Percentiles rank a stretch among this genome's conserved stretches.
Evolutionary conservation across 2,113 vertebrate genomes (phyloP).

Genomic region (Clarias batrachus): DNA sequence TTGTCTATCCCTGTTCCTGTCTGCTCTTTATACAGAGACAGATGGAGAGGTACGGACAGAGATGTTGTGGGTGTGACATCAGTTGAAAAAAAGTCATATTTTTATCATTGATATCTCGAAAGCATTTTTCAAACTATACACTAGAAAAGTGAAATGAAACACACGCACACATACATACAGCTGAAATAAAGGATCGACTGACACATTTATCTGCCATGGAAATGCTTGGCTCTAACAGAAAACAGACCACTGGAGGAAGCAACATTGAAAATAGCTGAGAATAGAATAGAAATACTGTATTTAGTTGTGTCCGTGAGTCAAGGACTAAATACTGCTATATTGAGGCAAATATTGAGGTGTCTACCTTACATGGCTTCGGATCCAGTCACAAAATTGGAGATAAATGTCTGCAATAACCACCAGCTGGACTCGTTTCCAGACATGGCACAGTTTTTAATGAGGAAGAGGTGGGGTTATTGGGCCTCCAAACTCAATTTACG

Average conservation of each 20-base stretch:
- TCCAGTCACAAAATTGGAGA: not conserved
- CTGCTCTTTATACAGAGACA: not conserved
- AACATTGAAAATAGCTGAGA: not conserved
- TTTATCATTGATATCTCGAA: not conserved
- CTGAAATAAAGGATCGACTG: not conserved
- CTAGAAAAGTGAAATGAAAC: not conserved
- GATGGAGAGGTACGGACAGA: not conserved
- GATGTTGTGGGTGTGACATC: not conserved
- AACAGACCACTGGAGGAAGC: not conserved
- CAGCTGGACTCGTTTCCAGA: slow-evolving; percentile 28
- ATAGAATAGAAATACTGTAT: slow-evolving; percentile 1
- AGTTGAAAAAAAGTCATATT: not conserved
- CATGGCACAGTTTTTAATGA: not conserved
- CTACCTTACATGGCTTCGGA: not conserved
- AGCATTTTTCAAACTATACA: slow-evolving; percentile 4
- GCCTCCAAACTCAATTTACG: not conserved
- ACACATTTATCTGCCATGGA: not conserved
- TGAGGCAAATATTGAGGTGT: not conserved
- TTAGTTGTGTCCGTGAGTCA: not conserved
- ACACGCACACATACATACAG: not conserved
- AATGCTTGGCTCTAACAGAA: slow-evolving; percentile 10
- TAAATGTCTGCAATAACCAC: slow-evolving; percentile 29
- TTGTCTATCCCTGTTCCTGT: slow-evolving; percentile 11
- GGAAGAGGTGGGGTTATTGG: not conserved
- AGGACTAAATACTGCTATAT: not conserved